phyloP scores from a whole-genome alignment of 2,888 invertebrate genomes.

The Galerucella calmariensis region DNA sequence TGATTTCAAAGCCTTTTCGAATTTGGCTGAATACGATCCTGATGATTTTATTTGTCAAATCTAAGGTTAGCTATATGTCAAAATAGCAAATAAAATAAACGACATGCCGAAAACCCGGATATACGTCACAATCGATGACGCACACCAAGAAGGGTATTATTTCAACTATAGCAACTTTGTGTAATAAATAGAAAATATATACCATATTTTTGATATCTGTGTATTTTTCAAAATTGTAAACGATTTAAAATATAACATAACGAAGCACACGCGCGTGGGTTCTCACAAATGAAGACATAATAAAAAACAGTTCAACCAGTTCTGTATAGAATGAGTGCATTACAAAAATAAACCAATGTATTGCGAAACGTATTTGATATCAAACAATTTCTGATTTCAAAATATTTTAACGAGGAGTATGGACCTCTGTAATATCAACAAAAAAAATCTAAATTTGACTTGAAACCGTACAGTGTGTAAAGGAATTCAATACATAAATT shows the following conservation, averaged over 20 bases:
- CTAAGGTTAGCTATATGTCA: too few species aligned
- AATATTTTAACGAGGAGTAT: constrained; percentile 4
- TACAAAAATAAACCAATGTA: background rate
- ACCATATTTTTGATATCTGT: background rate
- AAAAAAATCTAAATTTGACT: background rate
- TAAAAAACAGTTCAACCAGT: background rate
- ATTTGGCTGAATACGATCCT: too few species aligned
- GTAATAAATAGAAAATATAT: too few species aligned
- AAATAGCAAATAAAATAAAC: too few species aligned
- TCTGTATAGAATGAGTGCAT: background rate
- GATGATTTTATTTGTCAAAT: too few species aligned
- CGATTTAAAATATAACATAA: background rate
- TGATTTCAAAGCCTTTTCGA: too few species aligned
- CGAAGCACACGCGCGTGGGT: background rate
- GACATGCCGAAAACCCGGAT: too few species aligned
- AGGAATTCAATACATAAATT: background rate
- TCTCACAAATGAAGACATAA: background rate
- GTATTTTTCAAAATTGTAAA: background rate
- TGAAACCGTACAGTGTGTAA: background rate
- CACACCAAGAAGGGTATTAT: too few species aligned
- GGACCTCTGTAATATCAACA: constrained; percentile 3
- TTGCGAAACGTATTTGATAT: background rate
- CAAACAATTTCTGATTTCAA: background rate
- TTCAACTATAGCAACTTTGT: too few species aligned
- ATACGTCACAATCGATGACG: too few species aligned